These are phyloP conservation scores for Eurystomus gularis DNA, from an alignment of 2,113 vertebrate species.

Conservation along the genomic window DNA sequence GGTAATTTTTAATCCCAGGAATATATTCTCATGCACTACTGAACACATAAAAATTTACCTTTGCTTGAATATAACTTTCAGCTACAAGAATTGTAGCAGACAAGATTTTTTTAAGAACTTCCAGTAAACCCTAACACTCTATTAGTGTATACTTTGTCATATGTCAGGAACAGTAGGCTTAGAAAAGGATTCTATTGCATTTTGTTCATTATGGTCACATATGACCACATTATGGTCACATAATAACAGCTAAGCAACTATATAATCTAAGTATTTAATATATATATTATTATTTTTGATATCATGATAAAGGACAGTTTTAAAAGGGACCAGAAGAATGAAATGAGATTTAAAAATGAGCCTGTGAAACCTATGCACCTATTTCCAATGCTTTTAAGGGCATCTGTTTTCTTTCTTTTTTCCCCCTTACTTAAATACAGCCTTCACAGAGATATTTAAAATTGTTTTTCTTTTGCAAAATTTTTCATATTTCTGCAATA, in stretches of 20 bases:
- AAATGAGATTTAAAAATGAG: not conserved
- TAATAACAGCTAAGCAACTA: not conserved
- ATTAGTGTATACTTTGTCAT: not conserved
- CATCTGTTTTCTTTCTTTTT: not conserved
- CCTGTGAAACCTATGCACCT: not conserved
- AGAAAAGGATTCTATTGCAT: not conserved
- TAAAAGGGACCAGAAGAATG: not conserved
- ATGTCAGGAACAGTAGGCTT: not conserved
- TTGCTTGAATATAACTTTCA: not conserved
- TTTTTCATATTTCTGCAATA: not conserved
- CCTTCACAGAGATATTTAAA: not conserved
- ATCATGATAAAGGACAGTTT: not conserved
- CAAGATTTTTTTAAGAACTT: not conserved
- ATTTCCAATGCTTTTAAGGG: not conserved
- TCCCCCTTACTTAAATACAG: not conserved
- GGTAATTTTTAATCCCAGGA: not conserved
- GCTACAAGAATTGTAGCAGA: not conserved
- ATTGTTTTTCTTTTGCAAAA: not conserved
- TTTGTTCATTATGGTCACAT: too few species aligned
- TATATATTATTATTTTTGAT: not conserved
- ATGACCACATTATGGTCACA: not conserved
- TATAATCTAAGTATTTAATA: not conserved
- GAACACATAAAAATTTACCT: not conserved
- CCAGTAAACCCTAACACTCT: not conserved
- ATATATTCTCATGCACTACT: not conserved